phyloP scores from a whole-genome alignment of 2,113 vertebrate species.

The Tachuris rubrigastra region DNA sequence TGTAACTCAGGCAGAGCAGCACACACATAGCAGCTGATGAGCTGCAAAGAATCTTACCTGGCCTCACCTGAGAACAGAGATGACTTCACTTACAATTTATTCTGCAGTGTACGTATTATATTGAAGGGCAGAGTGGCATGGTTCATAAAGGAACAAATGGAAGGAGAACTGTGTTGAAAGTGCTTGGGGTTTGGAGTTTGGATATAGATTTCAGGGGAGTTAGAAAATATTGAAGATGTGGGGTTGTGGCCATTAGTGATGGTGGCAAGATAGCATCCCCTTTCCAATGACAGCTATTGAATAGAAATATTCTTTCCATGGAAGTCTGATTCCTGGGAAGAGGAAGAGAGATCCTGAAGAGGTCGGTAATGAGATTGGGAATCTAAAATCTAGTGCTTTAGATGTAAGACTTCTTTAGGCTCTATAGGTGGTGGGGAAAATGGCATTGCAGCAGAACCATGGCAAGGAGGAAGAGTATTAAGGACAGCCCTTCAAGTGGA shows the following conservation, averaged over 20 bases:
- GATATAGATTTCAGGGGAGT: background rate
- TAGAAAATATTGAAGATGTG: background rate
- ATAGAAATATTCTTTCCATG: background rate
- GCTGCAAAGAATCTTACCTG: background rate
- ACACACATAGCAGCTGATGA: accelerated
- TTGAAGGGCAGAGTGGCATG: background rate
- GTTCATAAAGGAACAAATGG: background rate
- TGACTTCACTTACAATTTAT: background rate
- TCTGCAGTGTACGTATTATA: background rate
- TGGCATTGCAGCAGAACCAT: background rate
- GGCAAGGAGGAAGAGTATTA: background rate
- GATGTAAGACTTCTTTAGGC: background rate
- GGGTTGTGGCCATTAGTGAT: background rate
- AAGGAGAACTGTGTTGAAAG: background rate
- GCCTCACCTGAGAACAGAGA: background rate
- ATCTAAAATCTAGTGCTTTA: background rate
- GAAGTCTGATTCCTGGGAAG: background rate
- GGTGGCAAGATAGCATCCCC: background rate
- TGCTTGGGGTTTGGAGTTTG: background rate
- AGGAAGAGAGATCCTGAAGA: background rate
- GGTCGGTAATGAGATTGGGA: background rate
- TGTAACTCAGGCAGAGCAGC: background rate
- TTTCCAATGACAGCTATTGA: background rate
- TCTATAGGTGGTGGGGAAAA: background rate
- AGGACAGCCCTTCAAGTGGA: background rate